Conservation (phyloP, 2,888 invertebrate species). For the Atrina japonica region DNA sequence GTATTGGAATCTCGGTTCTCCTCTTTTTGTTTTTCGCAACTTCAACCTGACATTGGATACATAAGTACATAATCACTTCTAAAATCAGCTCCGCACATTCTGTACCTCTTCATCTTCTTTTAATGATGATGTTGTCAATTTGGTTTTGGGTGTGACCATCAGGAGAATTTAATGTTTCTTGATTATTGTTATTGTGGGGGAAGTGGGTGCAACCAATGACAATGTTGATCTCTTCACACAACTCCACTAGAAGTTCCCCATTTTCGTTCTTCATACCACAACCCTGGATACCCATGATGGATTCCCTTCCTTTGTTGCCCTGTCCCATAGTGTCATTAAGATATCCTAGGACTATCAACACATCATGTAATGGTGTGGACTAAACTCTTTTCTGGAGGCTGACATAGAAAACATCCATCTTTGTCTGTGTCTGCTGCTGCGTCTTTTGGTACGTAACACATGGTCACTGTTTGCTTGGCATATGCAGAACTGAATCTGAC, state of each 20-base stretch:
- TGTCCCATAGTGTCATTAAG: conserved; percentile 42
- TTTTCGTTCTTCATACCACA: conserved; percentile 35
- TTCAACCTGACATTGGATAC: too few species aligned
- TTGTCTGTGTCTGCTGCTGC: conserved; percentile 33
- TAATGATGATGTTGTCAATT: conserved; percentile 25
- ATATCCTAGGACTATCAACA: conserved; percentile 43
- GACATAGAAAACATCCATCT: conserved; percentile 39
- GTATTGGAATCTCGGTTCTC: too few species aligned
- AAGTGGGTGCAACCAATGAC: conserved; percentile 25
- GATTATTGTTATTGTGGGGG: conserved; percentile 30
- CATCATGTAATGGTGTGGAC: too few species aligned
- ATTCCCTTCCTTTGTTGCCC: conserved; percentile 32
- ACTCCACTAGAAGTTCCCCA: conserved; percentile 32
- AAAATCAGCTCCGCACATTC: too few species aligned
- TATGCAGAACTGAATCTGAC: conserved; percentile 23
- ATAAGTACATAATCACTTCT: too few species aligned
- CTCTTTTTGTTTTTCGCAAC: too few species aligned
- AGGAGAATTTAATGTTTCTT: conserved; percentile 33
- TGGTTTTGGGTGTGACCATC: conserved; percentile 28
- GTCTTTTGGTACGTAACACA: conserved; percentile 32
- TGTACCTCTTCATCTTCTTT: conserved; percentile 13
- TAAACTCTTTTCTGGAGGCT: too few species aligned
- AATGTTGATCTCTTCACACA: conserved; percentile 27
- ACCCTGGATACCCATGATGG: conserved; percentile 32
- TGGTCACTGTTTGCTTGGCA: conserved; percentile 11